Evolutionary conservation across 2,888 invertebrate species (phyloP).

Genomic region (Eupelmus urozonus): DNA sequence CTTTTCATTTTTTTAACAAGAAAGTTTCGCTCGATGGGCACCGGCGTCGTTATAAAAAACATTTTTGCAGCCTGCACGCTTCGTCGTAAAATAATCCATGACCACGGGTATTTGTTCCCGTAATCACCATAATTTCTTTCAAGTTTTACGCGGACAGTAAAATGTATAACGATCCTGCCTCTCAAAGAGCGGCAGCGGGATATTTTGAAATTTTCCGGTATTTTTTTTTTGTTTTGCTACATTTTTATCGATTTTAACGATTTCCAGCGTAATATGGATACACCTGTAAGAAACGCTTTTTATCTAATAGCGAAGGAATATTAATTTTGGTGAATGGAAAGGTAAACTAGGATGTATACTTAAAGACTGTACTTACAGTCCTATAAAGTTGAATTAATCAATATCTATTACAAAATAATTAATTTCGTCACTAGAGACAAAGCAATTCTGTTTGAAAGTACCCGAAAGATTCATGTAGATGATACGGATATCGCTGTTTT

Average conservation of each 20-base stretch:
- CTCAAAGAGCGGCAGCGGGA: not conserved
- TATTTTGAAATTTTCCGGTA: not conserved
- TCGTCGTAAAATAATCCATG: conserved; percentile 23
- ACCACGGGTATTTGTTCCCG: conserved; percentile 6
- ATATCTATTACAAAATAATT: not conserved
- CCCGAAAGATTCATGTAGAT: not conserved
- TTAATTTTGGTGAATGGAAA: not conserved
- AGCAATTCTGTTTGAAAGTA: not conserved
- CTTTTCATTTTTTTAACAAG: conserved; percentile 3
- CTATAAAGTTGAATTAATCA: not conserved
- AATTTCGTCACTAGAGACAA: not conserved
- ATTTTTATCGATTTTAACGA: not conserved
- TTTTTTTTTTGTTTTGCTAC: not conserved
- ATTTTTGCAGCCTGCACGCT: not conserved
- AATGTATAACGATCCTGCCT: conserved; percentile 4
- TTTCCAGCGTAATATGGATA: not conserved
- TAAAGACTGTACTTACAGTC: not conserved
- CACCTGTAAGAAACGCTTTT: not conserved
- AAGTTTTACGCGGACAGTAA: conserved; percentile 16
- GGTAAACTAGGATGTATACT: no score
- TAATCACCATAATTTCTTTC: conserved; percentile 33
- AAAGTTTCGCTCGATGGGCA: not conserved
- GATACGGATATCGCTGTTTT: conserved; percentile 1
- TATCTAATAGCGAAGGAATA: not conserved
- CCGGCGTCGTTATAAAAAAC: conserved; percentile 1